Evolutionary conservation across 2,797 vertebrate species (phyloP).

Genomic region (Gymnoscopelus microlampas): DNA sequence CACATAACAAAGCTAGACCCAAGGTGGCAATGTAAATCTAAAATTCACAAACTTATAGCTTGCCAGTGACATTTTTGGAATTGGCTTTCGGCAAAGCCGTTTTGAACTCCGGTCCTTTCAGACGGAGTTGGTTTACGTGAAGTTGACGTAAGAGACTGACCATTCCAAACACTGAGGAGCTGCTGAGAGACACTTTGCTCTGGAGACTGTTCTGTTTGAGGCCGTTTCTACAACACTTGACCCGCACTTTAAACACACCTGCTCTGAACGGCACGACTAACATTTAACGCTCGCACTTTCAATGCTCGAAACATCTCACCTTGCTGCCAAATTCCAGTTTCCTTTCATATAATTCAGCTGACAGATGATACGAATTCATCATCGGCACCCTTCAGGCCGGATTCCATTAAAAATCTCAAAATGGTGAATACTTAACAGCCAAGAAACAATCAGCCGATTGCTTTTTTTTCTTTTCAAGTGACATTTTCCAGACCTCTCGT

Average conservation of each 20-base stretch:
- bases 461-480: slow-evolving; percentile 42
- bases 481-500: slow-evolving; percentile 54
- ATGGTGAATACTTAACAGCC: slow-evolving; percentile 63
- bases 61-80: slow-evolving; percentile 39
- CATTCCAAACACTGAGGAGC: slow-evolving; percentile 47
- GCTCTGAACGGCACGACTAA: slow-evolving; percentile 41
- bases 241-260: slow-evolving; percentile 63
- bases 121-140: slow-evolving; percentile 47
- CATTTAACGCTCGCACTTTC: slow-evolving; percentile 35
- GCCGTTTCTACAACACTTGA: slow-evolving; percentile 54
- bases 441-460: slow-evolving; percentile 57
- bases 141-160: slow-evolving; percentile 46
- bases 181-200: slow-evolving; percentile 49
- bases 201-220: slow-evolving; percentile 49
- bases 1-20: too few species aligned
- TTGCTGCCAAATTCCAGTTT: slow-evolving; percentile 45
- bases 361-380: slow-evolving; percentile 41
- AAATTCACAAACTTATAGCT: slow-evolving; percentile 21
- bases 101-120: slow-evolving; percentile 27
- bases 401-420: slow-evolving; percentile 61
- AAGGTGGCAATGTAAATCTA: too few species aligned
- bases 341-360: slow-evolving; percentile 32
- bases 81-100: slow-evolving; percentile 14
- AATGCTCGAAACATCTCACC: slow-evolving; percentile 39
- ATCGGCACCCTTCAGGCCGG: slow-evolving; percentile 46